Conservation (phyloP, 2,797 vertebrate species). For the Spea hammondii region DNA sequence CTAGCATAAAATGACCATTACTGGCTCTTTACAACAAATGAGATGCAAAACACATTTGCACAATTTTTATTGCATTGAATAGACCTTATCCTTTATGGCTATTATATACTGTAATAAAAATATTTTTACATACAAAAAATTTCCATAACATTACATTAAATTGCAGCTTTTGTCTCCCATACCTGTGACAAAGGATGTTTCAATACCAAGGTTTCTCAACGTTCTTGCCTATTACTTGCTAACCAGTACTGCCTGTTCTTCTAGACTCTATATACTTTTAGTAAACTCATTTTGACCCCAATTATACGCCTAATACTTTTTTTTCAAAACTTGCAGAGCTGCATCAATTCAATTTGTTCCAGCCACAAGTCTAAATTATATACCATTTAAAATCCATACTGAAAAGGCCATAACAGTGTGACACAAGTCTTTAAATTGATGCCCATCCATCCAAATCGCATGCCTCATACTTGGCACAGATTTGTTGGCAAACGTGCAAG, state of each 20-base stretch:
- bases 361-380: neutral
- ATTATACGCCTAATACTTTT: neutral
- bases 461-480: neutral
- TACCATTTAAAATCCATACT: neutral
- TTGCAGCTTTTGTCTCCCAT: too few species aligned
- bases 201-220: neutral
- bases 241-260: too few species aligned
- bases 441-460: neutral
- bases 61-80: too few species aligned
- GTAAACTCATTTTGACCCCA: neutral
- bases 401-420: neutral
- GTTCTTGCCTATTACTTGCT: too few species aligned
- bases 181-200: neutral
- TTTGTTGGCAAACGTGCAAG: neutral
- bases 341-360: neutral
- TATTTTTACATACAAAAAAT: too few species aligned
- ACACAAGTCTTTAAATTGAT: neutral
- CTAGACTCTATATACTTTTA: neutral
- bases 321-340: neutral
- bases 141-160: too few species aligned
- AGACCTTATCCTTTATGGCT: too few species aligned
- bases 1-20: too few species aligned
- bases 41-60: too few species aligned
- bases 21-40: too few species aligned
- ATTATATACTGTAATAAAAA: too few species aligned